These are phyloP conservation scores for Otus scops DNA, from an alignment of 2,797 vertebrate species.

Conservation along the genomic window DNA sequence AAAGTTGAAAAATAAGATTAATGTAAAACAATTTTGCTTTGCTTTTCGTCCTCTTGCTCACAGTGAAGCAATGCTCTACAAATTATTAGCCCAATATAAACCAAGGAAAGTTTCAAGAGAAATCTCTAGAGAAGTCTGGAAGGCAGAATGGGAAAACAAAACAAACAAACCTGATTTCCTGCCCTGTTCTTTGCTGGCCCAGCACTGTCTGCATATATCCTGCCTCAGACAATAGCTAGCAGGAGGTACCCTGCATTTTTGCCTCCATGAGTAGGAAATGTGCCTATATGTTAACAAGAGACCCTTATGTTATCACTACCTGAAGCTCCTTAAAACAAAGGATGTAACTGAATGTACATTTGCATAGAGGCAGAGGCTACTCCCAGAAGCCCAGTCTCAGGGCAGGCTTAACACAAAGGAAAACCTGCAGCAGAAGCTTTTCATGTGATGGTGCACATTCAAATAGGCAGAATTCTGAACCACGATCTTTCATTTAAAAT, in stretches of 20 bases:
- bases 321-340: not conserved
- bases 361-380: not conserved
- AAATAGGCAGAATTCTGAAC: not conserved
- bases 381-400: not conserved
- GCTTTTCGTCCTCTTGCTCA: not conserved
- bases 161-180: not conserved
- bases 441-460: not conserved
- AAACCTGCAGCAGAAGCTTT: not conserved
- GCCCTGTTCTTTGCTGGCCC: not conserved
- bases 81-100: not conserved
- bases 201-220: not conserved
- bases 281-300: rapidly evolving
- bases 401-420: not conserved
- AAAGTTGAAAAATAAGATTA: slow-evolving; percentile 28
- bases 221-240: not conserved
- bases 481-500: not conserved
- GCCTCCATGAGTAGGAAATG: rapidly evolving
- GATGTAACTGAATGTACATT: not conserved
- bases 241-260: not conserved
- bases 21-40: slow-evolving; percentile 1
- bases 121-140: slow-evolving; percentile 1
- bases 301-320: not conserved
- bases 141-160: not conserved
- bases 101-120: not conserved
- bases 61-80: not conserved